phyloP scores from a whole-genome alignment of 2,888 invertebrate genomes.

The Archips crataeganus region DNA sequence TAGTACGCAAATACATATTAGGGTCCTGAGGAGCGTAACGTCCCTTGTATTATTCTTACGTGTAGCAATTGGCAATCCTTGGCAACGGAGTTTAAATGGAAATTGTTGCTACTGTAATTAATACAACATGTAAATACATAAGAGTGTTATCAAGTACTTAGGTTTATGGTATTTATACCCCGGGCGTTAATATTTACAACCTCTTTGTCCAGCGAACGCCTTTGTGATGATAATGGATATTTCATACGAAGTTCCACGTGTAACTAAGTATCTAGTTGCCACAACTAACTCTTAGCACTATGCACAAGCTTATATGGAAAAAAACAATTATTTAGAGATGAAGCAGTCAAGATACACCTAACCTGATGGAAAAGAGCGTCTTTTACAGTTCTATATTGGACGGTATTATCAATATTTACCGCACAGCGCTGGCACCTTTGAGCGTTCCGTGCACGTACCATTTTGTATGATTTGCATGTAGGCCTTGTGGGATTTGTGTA shows the following conservation, averaged over 20 bases:
- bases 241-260: background rate
- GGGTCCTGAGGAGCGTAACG: constrained; percentile 6
- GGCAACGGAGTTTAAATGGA: background rate
- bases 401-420: constrained; percentile 31
- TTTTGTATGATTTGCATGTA: constrained; percentile 41
- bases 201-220: background rate
- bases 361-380: background rate
- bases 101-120: background rate
- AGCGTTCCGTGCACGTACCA: constrained; percentile 35
- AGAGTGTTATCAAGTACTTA: background rate
- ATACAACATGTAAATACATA: background rate
- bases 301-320: background rate
- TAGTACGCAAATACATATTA: constrained; percentile 25
- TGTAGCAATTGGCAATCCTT: background rate
- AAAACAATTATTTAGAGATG: background rate
- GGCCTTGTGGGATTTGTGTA: constrained; percentile 41
- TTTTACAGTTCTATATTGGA: constrained; percentile 28
- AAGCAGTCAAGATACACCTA: background rate
- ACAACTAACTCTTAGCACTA: background rate
- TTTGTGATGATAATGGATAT: background rate
- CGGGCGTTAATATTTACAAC: background rate
- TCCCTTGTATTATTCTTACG: constrained; percentile 7
- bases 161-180: background rate
- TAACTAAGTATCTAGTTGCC: background rate
- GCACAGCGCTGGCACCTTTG: constrained; percentile 18